phyloP scores from a whole-genome alignment of 2,113 vertebrate genomes.

The Phalacrocorax pelagicus region DNA sequence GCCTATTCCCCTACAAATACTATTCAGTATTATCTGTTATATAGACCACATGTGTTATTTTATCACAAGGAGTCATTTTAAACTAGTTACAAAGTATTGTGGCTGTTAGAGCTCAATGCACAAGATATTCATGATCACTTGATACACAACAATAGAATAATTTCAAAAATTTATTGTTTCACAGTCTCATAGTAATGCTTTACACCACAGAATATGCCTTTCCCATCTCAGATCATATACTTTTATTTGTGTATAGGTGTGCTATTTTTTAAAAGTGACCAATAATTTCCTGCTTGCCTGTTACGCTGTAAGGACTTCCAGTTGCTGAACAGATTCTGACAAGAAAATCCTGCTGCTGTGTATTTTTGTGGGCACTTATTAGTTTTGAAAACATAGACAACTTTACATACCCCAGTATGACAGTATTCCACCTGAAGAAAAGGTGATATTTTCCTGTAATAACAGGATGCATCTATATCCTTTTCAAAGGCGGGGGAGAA shows the following conservation, averaged over 20 bases:
- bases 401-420: neutral
- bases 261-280: neutral
- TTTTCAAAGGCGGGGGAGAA: neutral
- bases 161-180: neutral
- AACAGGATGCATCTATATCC: neutral
- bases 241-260: neutral
- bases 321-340: neutral
- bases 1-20: too few species aligned
- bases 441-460: neutral
- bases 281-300: neutral
- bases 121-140: neutral
- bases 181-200: neutral
- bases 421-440: neutral
- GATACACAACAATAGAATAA: neutral
- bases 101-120: neutral
- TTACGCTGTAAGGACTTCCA: neutral
- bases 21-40: neutral
- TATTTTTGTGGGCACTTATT: neutral
- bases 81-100: neutral
- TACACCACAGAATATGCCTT: neutral
- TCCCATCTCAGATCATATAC: neutral
- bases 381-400: neutral
- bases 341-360: neutral
- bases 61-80: constrained; percentile 24
- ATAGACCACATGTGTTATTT: constrained; percentile 7